Conservation (phyloP, 2,113 vertebrate species). For the Colistium nudipinnis region DNA sequence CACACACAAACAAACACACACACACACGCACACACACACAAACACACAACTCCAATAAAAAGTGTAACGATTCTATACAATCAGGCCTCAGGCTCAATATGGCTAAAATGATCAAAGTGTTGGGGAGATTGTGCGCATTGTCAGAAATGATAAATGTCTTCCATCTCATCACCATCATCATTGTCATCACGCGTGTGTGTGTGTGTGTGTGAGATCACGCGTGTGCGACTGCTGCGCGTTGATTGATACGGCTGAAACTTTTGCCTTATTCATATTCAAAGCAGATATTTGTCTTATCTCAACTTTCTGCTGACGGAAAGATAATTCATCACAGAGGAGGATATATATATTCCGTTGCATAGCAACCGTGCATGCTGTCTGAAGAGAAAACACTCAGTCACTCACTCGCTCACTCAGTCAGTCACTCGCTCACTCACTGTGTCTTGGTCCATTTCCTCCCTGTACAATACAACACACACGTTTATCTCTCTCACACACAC, state of each 20-base stretch:
- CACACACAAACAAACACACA: too few species aligned
- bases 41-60: background rate
- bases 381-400: slow-evolving; percentile 56
- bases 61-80: background rate
- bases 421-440: slow-evolving; percentile 56
- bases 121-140: background rate
- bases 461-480: slow-evolving; percentile 39
- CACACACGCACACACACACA: too few species aligned
- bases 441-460: slow-evolving; percentile 48
- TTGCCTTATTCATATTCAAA: slow-evolving; percentile 72
- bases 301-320: slow-evolving; percentile 64
- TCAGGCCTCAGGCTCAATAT: background rate
- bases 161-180: background rate
- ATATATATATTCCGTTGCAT: slow-evolving; percentile 78
- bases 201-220: slow-evolving; percentile 10
- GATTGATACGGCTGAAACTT: slow-evolving; percentile 44
- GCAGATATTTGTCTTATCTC: slow-evolving; percentile 63
- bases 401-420: slow-evolving; percentile 46
- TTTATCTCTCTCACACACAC: slow-evolving; percentile 21
- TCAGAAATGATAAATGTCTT: background rate
- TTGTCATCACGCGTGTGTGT: too few species aligned
- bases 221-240: slow-evolving; percentile 8
- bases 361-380: slow-evolving; percentile 76
- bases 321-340: slow-evolving; percentile 70
- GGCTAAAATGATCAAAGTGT: background rate